These are phyloP conservation scores for Neomorphus geoffroyi DNA, from an alignment of 2,797 vertebrate species.

Conservation along the genomic window DNA sequence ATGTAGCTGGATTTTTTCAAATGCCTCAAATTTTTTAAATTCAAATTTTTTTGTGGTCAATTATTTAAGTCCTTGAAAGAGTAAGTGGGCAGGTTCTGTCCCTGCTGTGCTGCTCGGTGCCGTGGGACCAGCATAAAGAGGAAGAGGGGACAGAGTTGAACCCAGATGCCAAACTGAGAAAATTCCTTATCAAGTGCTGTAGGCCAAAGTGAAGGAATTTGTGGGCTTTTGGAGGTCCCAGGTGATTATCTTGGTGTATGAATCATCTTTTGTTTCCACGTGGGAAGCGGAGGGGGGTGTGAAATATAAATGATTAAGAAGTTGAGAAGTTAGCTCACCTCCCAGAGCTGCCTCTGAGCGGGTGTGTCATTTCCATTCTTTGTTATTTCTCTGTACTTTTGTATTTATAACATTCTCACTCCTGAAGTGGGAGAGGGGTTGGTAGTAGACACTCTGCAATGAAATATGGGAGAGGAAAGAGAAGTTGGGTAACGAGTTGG, in stretches of 20 bases:
- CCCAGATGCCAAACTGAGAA: background rate
- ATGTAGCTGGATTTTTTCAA: background rate
- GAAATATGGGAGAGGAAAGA: background rate
- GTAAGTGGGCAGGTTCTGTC: background rate
- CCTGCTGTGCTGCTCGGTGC: background rate
- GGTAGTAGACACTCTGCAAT: background rate
- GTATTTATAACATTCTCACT: background rate
- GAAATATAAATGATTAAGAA: background rate
- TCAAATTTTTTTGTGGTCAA: background rate
- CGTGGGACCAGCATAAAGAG: background rate
- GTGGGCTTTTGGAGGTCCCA: background rate
- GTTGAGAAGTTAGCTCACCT: background rate
- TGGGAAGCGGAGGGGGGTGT: conserved; percentile 40
- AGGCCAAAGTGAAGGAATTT: background rate
- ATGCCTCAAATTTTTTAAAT: background rate
- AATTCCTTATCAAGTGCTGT: background rate
- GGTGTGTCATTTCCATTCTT: background rate
- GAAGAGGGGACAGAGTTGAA: background rate
- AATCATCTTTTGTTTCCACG: conserved; percentile 44
- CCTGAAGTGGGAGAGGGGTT: background rate
- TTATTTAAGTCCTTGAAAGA: background rate
- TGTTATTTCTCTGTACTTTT: background rate
- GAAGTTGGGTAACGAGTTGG: accelerated
- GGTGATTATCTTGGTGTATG: conserved; percentile 13
- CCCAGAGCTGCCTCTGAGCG: background rate